These are phyloP conservation scores for Bothrops jararaca DNA, from an alignment of 2,113 vertebrate genomes.

Conservation along the genomic window DNA sequence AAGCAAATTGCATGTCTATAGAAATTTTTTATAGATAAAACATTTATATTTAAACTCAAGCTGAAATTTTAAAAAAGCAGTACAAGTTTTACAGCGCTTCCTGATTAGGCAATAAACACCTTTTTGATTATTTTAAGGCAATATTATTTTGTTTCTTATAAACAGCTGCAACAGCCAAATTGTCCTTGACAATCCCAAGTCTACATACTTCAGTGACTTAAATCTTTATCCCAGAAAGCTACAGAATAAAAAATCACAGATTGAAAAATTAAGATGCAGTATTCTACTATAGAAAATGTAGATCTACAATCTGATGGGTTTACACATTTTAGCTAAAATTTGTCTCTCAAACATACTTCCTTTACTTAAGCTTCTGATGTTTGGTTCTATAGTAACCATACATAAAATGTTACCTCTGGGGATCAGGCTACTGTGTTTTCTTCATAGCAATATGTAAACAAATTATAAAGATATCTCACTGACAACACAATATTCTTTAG, in stretches of 20 bases:
- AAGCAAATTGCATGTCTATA: not conserved
- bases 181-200: not conserved
- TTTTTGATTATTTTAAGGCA: not conserved
- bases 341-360: not conserved
- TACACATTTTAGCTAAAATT: not conserved
- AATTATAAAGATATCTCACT: not conserved
- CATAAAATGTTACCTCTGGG: not conserved
- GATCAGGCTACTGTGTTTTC: not conserved
- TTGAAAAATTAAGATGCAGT: not conserved
- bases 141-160: not conserved
- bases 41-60: not conserved
- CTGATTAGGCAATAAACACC: not conserved
- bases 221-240: not conserved
- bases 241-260: not conserved
- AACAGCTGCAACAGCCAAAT: not conserved
- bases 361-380: not conserved
- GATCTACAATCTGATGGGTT: not conserved
- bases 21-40: not conserved
- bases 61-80: not conserved
- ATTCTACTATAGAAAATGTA: not conserved
- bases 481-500: rapidly evolving
- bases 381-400: not conserved
- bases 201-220: not conserved
- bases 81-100: not conserved
- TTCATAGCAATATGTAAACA: constrained; percentile 7